phyloP scores from a whole-genome alignment of 2,113 vertebrate genomes.

The Philantomba maxwellii region DNA sequence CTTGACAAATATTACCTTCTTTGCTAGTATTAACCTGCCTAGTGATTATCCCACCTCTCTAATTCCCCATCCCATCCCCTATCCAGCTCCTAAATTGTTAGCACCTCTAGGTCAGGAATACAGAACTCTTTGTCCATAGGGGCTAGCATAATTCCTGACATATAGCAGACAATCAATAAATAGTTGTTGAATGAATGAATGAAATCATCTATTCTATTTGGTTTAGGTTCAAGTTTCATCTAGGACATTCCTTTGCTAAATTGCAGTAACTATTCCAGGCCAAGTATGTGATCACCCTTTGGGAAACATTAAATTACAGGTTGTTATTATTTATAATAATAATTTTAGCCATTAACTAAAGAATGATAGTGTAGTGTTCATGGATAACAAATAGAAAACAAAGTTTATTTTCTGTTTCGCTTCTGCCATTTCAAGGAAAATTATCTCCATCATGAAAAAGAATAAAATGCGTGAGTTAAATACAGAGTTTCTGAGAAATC shows the following conservation, averaged over 20 bases:
- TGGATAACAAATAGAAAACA: conserved; percentile 14
- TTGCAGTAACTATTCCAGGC: conserved; percentile 9
- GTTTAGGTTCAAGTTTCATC: conserved; percentile 39
- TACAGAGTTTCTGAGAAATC: background rate
- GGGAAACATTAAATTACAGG: conserved; percentile 39
- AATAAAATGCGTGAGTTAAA: background rate
- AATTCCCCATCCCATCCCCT: background rate
- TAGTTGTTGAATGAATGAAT: conserved; percentile 41
- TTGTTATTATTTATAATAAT: conserved; percentile 41
- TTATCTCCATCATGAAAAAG: background rate
- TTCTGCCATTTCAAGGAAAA: conserved; percentile 11
- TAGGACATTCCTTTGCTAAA: conserved; percentile 22
- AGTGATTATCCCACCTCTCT: background rate
- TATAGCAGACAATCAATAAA: conserved; percentile 38
- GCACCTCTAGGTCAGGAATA: background rate
- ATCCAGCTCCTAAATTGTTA: background rate
- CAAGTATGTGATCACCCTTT: conserved; percentile 33
- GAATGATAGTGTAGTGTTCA: background rate
- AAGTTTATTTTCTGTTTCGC: conserved; percentile 2
- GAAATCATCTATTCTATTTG: conserved; percentile 37
- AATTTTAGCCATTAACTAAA: conserved; percentile 15
- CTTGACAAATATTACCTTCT: background rate
- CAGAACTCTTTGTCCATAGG: background rate
- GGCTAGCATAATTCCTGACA: background rate
- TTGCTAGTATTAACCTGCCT: background rate